Conservation (phyloP, 2,797 vertebrate genomes). For the Squalus acanthias region DNA sequence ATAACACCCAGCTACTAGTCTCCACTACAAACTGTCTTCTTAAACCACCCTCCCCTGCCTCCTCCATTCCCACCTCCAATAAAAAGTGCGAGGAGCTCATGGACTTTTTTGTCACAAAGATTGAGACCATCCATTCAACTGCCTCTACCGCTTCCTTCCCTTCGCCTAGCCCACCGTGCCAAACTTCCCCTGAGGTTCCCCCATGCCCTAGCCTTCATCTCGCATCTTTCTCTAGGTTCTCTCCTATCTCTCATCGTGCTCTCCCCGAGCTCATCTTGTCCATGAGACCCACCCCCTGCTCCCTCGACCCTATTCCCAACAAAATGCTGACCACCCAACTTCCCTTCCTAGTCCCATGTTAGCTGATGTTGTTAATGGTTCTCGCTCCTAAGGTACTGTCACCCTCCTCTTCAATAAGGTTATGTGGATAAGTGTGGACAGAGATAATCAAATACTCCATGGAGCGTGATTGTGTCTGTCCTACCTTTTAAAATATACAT, state of each 20-base stretch:
- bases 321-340: neutral
- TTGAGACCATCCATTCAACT: neutral
- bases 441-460: neutral
- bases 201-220: neutral
- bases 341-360: neutral
- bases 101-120: neutral
- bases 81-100: neutral
- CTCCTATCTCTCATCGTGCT: neutral
- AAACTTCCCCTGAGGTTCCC: neutral
- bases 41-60: neutral
- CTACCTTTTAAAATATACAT: neutral
- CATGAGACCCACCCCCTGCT: neutral
- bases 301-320: neutral
- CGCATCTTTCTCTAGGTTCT: neutral
- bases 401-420: neutral
- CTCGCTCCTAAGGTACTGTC: neutral
- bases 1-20: neutral
- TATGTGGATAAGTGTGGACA: neutral
- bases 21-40: neutral
- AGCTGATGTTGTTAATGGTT: neutral
- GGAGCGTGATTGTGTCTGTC: neutral
- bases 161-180: no score
- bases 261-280: neutral
- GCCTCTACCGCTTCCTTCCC: neutral
- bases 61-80: neutral